Evolutionary conservation across 2,797 vertebrate species (phyloP), one percentile per base, ranked within the genome.

Genomic region (Pseudomugil tenellus): DNA sequence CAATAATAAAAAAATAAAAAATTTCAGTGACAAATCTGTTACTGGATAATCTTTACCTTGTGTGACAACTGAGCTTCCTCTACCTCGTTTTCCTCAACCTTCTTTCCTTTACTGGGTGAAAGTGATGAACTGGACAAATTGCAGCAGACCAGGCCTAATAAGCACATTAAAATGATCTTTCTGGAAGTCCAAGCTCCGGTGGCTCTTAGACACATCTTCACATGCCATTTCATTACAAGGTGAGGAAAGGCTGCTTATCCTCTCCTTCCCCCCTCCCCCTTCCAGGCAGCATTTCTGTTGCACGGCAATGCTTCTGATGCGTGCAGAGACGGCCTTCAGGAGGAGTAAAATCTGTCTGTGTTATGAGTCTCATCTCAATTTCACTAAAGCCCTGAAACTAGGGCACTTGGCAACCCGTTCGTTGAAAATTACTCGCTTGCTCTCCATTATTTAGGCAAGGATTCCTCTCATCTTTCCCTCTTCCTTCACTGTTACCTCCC

Each of bases 401-500:
- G 82, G 86, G 17, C 86, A 83, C 67, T 65, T 3, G 67, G 76
- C 68, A 80, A 58, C 35, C 41, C 0, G 31, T 52, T 58, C 2
- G 16, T 63, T 51, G 29, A 71, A 85, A 81, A 70, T 37, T 57
- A 75, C 64, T 83, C 60, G 31, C 59, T 71, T 28, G 1, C 72
- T 60, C 72, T 84, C 61, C 67, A 83, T 87, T 87, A 87, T 88
- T 88, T 60, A 87, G 72, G 67, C 8, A 0, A 61, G 34, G 54
- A 79, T 76, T 84, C 77, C 62, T 74, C 76, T 63, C 84, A 65
- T 70, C 54, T 62, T 35, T 7, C n/a, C 61, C 21, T 57, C 53
- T 23, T 39, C 49, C 23, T 65, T 49, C 26, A 29, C 25, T 32
- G 6, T 55, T 67, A 46, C 37, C 63, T 31, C 63, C 63, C 53